Percentiles rank a stretch among this genome's conserved stretches.
Evolutionary conservation across 2,113 vertebrate species (phyloP).

Genomic region (Mugil cephalus): DNA sequence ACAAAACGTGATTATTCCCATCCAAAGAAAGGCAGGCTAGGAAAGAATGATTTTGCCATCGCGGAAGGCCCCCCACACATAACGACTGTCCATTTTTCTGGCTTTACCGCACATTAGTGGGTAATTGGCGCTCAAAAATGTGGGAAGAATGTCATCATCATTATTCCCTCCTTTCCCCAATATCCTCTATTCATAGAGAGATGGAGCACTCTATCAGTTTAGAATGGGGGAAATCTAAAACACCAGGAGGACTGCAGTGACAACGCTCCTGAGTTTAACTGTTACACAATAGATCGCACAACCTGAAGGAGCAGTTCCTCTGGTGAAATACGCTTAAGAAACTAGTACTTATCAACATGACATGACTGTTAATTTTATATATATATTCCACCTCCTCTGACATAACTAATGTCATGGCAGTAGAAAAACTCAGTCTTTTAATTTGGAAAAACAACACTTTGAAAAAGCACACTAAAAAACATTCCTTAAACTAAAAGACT

Average conservation of each 20-base stretch:
- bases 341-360: not conserved
- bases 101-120: slow-evolving; percentile 81
- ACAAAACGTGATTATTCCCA: slow-evolving; percentile 83
- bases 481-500: slow-evolving; percentile 1
- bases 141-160: slow-evolving; percentile 73
- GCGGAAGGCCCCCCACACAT: slow-evolving; percentile 56
- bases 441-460: not conserved
- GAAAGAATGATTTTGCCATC: slow-evolving; percentile 81
- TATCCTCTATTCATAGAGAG: slow-evolving; percentile 64
- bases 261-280: slow-evolving; percentile 23
- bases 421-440: not conserved
- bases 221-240: slow-evolving; percentile 43
- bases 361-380: too few species aligned
- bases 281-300: slow-evolving; percentile 24
- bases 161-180: slow-evolving; percentile 69
- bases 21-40: slow-evolving; percentile 66
- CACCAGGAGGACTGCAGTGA: slow-evolving; percentile 41
- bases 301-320: not conserved
- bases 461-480: not conserved
- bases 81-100: slow-evolving; percentile 83
- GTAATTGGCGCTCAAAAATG: slow-evolving; percentile 77
- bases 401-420: not conserved
- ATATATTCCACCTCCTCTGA: too few species aligned
- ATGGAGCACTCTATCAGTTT: slow-evolving; percentile 59
- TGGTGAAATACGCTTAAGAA: not conserved